phyloP scores from a whole-genome alignment of 2,113 vertebrate genomes.

The Plecturocebus donacophilus region DNA sequence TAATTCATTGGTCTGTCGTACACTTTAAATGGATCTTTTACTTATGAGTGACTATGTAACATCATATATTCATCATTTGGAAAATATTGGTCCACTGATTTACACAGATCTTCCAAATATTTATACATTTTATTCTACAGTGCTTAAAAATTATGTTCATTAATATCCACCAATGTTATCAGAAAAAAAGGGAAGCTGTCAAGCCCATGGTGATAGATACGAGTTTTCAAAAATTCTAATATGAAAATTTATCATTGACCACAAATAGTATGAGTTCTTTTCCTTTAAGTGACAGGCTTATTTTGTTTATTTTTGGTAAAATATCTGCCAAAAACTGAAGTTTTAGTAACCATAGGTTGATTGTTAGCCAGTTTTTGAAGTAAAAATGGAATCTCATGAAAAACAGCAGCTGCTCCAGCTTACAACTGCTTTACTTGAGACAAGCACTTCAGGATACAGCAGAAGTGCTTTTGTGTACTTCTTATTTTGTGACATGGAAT shows the following conservation, averaged over 20 bases:
- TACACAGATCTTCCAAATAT: not conserved
- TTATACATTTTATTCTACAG: not conserved
- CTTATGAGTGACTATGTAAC: not conserved
- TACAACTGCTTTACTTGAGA: not conserved
- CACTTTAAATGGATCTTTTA: not conserved
- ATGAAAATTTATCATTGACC: not conserved
- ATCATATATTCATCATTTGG: not conserved
- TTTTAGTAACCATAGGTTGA: not conserved
- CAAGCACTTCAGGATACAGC: not conserved
- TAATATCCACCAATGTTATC: not conserved
- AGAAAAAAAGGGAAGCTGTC: not conserved
- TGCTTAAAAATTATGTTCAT: not conserved
- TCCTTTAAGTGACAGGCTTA: not conserved
- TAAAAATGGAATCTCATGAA: not conserved
- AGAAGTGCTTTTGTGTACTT: not conserved
- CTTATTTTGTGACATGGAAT: not conserved
- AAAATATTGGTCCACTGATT: not conserved
- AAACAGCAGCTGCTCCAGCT: not conserved
- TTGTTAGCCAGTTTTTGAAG: not conserved
- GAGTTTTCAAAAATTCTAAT: not conserved
- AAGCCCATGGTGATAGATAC: not conserved
- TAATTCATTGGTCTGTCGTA: not conserved
- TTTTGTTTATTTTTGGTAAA: slow-evolving; percentile 32
- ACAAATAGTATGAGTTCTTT: not conserved
- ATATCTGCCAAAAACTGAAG: not conserved